These are phyloP conservation scores for Lepisosteus osseus DNA, from an alignment of 2,113 vertebrate genomes.

Conservation along the genomic window DNA sequence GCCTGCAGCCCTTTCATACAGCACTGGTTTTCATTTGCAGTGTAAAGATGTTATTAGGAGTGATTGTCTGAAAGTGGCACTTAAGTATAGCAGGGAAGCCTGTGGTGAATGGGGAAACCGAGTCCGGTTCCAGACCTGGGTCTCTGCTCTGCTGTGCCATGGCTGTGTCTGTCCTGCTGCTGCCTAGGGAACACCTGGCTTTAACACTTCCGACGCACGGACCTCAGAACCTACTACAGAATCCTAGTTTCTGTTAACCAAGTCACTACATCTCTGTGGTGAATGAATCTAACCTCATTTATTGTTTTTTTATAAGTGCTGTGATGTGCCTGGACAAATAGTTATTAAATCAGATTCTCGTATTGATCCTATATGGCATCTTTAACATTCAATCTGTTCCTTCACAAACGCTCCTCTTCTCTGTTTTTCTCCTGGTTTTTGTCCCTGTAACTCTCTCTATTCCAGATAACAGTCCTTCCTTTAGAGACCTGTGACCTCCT, in stretches of 20 bases:
- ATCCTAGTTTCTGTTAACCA: too few relatives aligned
- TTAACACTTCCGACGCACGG: too few relatives aligned
- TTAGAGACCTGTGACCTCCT: conserved; percentile 8
- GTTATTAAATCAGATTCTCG: too few relatives aligned
- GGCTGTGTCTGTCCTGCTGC: too few relatives aligned
- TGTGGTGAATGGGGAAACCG: background rate
- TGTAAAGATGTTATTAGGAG: conserved; percentile 5
- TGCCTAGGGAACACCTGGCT: too few relatives aligned
- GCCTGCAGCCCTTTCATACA: background rate
- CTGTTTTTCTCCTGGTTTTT: background rate
- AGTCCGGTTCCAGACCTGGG: background rate
- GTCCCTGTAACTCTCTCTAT: conserved; percentile 7
- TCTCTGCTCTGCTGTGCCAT: background rate
- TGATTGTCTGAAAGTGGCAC: background rate
- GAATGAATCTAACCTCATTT: too few relatives aligned
- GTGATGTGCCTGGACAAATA: too few relatives aligned
- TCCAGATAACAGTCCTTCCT: conserved; percentile 63
- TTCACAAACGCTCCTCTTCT: conserved; percentile 37
- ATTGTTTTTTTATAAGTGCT: too few relatives aligned
- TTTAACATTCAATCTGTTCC: background rate
- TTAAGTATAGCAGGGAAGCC: background rate
- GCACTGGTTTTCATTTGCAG: background rate
- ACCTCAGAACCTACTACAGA: too few relatives aligned
- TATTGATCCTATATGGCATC: background rate
- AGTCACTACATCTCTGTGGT: too few relatives aligned